These are phyloP conservation scores for Eptesicus fuscus DNA, from an alignment of 2,113 vertebrate species.

Conservation along the genomic window DNA sequence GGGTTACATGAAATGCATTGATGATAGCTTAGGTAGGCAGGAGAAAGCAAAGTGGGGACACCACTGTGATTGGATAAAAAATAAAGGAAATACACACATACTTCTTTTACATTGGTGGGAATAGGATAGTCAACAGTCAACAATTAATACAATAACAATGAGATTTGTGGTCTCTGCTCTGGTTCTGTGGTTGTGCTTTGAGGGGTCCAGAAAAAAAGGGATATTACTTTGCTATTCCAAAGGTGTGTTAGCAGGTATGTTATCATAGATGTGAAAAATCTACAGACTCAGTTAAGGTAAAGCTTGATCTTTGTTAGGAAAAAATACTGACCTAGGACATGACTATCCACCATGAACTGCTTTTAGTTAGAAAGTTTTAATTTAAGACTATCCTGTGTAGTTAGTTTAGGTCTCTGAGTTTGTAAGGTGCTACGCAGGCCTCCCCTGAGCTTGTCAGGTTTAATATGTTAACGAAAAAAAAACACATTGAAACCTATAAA, in stretches of 20 bases:
- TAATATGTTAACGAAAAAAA: too few species aligned
- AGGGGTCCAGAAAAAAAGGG: background rate
- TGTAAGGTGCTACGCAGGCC: background rate
- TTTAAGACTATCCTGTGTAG: background rate
- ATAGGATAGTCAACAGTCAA: background rate
- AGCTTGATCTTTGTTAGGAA: background rate
- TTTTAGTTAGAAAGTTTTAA: background rate
- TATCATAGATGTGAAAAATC: background rate
- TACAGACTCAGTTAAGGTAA: background rate
- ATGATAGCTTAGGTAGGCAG: background rate
- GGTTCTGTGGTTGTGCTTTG: background rate
- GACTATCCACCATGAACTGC: background rate
- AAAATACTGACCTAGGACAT: background rate
- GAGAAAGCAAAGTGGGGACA: background rate
- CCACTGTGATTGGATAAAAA: background rate
- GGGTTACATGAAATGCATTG: background rate
- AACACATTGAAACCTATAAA: too few species aligned
- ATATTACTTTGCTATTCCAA: background rate
- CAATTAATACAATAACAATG: background rate
- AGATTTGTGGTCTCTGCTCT: background rate
- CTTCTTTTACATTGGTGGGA: background rate
- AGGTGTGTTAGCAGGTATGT: background rate
- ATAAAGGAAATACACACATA: background rate
- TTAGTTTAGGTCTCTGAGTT: background rate
- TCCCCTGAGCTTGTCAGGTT: background rate